Evolutionary conservation across 2,888 invertebrate species (phyloP), one percentile per base, ranked within the genome.

Genomic region (Pyrgus malvae): DNA sequence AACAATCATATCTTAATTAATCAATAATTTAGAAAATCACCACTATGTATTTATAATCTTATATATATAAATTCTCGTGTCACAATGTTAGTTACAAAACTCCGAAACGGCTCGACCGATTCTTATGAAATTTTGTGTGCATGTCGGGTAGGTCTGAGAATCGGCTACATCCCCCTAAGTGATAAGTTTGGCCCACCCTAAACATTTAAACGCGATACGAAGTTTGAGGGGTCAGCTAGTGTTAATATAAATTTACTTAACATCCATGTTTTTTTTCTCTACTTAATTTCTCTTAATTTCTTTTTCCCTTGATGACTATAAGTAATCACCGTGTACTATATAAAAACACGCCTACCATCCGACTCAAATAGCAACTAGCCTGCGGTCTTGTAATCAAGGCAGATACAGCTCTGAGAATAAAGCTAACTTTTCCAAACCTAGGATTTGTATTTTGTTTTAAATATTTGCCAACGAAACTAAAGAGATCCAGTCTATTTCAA

Each of bases 321-420:
- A 29, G 44, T 11, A 44, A 31, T 44, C 23, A 40, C 27, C 19
- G 29, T 16, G 31, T 27, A 41, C 48, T 40, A 40, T 49, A n/a
- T n/a, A n/a, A n/a, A n/a, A n/a, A 9, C 48, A 27, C 19, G 17
- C 25, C 23, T n/a, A 35, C 19, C 9, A 14, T 16, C 23, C 25
- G 27, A 19, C 38, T 48, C 48, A 38, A 29, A 17, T 29, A 48
- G 29, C 29, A 37, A 11, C 27, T 6, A 11, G 38, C 29, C 35
- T 48, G 42, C 50, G 50, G 42, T 50, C 50, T 50, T 50, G 42
- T 42, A 50, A 50, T 42, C 50, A 42, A 50, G 25, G 50, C 50
- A 33, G 29, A 7, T 41, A 19, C 14, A 9, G 42, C 31, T 50
- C 25, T 33, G 33, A 50, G 31, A 25, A 42, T 40, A 42, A 50